Evolutionary conservation across 2,113 vertebrate species (phyloP).

Genomic region (Ciconia maguari): DNA sequence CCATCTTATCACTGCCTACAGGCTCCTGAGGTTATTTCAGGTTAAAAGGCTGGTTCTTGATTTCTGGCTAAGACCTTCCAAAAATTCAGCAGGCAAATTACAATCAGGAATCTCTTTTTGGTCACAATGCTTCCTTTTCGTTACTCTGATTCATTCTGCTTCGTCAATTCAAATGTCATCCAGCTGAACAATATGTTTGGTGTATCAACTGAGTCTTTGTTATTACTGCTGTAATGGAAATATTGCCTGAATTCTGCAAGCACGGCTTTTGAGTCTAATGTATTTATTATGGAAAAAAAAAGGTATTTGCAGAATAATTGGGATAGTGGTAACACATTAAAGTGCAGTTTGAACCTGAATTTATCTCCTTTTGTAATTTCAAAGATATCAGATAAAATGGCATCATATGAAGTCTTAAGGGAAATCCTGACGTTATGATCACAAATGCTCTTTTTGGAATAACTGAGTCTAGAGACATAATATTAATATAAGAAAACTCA

Average conservation of each 20-base stretch:
- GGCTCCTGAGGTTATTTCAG: not conserved
- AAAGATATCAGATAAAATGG: not conserved
- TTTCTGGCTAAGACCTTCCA: not conserved
- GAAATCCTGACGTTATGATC: not conserved
- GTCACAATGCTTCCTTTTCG: not conserved
- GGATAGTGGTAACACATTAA: not conserved
- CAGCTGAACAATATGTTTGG: not conserved
- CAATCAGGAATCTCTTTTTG: not conserved
- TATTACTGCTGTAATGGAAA: not conserved
- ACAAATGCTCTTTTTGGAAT: slow-evolving; percentile 3
- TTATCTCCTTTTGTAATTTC: not conserved
- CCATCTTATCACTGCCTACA: not conserved
- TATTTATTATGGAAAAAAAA: slow-evolving; percentile 4
- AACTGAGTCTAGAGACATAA: not conserved
- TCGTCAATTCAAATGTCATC: not conserved
- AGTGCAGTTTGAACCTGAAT: not conserved
- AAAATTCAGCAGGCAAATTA: not conserved
- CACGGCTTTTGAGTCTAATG: not conserved
- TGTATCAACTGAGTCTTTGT: not conserved
- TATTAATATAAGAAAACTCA: not conserved
- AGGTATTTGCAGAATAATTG: not conserved
- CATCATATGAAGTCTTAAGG: not conserved
- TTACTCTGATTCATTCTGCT: not conserved
- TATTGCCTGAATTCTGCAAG: not conserved
- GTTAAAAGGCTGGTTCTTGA: not conserved